Evolutionary conservation across 2,888 invertebrate species (phyloP), one percentile per base, ranked within the genome.

Genomic region (Cremastinae sp.): DNA sequence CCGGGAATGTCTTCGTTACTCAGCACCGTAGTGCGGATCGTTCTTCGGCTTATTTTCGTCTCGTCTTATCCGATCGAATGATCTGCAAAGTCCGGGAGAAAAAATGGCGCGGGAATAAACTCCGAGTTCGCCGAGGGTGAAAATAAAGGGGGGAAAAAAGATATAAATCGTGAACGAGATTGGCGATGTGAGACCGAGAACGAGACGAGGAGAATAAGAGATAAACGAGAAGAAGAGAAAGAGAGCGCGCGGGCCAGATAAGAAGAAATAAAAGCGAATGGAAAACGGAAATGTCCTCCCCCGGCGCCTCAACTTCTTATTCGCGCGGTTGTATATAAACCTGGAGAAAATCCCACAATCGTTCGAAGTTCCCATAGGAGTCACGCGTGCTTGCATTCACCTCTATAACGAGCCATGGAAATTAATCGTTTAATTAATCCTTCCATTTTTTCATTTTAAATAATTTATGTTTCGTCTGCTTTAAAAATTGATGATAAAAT

Each of bases 41-140:
- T 74, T 69, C 59, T 14, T 37, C 49, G 22, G 2, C 5, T 28
- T 56, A 35, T 74, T 74, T 68, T 64, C 22, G 20, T 37, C 41
- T 22, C 47, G 37, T 22, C 77, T 81, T 80, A 80, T 75, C 78
- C 72, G 18, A 10, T 12, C 58, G 45, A 56, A 51, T 51, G 77
- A 79, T 78, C 75, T 68, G 59, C 2, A 1, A 16, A 39, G 10
- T 43, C 14, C 22, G n/a, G n/a, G 43, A 14, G 45, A 28, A 28
- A 59, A 9, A n/a, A 20, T 59, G 22, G 16, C 14, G 28, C 45
- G 43, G 22, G 22, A 43, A 28, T 22, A 62, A 45, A 5, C n/a
- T 28, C 28, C 5, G 12, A 53, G 53, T 18, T 37, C 37, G 47
- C 37, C 28, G 49, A 37, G 35, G 71, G 56, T 39, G 71, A 62